Evolutionary conservation across 2,113 vertebrate species (phyloP).

Genomic region (Cynopterus brachyotis): DNA sequence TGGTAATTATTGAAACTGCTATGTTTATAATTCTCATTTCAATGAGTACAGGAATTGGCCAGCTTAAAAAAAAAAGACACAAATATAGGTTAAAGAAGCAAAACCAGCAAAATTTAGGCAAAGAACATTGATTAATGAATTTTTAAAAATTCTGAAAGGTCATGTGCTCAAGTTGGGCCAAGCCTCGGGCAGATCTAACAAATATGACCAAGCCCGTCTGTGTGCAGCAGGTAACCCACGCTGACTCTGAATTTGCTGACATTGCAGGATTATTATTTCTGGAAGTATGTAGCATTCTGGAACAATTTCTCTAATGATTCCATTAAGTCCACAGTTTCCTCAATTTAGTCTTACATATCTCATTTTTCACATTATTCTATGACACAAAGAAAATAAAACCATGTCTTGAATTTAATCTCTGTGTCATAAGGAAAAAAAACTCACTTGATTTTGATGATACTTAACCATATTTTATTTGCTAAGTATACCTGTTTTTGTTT

Average conservation of each 20-base stretch:
- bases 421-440: neutral
- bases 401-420: neutral
- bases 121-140: conserved; percentile 85
- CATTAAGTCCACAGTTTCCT: conserved; percentile 80
- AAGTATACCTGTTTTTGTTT: conserved; percentile 11
- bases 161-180: conserved; percentile 78
- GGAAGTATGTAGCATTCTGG: conserved; percentile 82
- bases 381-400: conserved; percentile 71
- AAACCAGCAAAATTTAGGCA: conserved; percentile 78
- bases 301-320: conserved; percentile 83
- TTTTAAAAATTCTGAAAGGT: conserved; percentile 84
- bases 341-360: conserved; percentile 76
- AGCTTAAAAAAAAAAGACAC: conserved; percentile 63
- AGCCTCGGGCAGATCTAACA: conserved; percentile 81
- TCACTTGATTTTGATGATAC: conserved; percentile 4
- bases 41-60: neutral
- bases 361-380: conserved; percentile 73
- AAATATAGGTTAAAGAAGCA: conserved; percentile 72
- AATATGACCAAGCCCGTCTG: conserved; percentile 79
- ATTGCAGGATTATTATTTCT: conserved; percentile 85
- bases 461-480: conserved; percentile 39
- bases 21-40: conserved; percentile 8
- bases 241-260: conserved; percentile 81
- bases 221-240: conserved; percentile 82
- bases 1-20: conserved; percentile 19